Evolutionary conservation across 2,888 invertebrate genomes (phyloP).

Genomic region (Linnaemya vulpina): DNA sequence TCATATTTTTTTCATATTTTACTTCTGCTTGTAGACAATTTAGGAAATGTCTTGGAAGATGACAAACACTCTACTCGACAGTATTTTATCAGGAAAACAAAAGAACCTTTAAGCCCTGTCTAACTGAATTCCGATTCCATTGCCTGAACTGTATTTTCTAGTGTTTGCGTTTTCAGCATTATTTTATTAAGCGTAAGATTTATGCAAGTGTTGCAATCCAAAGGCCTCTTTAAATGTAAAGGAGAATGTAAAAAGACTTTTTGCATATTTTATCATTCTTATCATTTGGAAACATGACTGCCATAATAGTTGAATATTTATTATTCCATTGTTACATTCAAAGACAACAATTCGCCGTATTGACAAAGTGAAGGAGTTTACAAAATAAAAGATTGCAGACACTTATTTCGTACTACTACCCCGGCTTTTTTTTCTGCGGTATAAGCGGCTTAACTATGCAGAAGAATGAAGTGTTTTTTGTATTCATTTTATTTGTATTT

Average conservation of each 20-base stretch:
- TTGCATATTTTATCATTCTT: slow-evolving; percentile 8
- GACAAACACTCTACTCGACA: not conserved
- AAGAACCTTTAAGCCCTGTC: slow-evolving; percentile 13
- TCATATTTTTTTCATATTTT: too few species aligned
- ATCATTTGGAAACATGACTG: not conserved
- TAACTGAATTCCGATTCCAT: slow-evolving; percentile 1
- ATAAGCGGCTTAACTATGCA: slow-evolving; percentile 24
- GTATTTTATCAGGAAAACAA: not conserved
- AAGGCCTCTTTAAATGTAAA: not conserved
- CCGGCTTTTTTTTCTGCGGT: not conserved
- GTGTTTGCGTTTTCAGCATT: not conserved
- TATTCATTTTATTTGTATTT: not conserved
- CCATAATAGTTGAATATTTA: slow-evolving; percentile 1
- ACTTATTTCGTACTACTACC: not conserved
- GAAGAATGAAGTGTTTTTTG: not conserved
- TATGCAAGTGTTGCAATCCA: not conserved
- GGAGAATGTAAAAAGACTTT: not conserved
- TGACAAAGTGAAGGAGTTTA: not conserved
- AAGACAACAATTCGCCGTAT: not conserved
- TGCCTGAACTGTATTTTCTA: not conserved
- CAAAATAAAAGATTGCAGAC: not conserved
- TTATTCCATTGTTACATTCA: slow-evolving; percentile 5
- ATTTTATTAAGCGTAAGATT: not conserved
- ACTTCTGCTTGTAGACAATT: not conserved
- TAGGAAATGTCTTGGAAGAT: not conserved